phyloP scores from a whole-genome alignment of 2,797 vertebrate genomes.

The Spheniscus humboldti region DNA sequence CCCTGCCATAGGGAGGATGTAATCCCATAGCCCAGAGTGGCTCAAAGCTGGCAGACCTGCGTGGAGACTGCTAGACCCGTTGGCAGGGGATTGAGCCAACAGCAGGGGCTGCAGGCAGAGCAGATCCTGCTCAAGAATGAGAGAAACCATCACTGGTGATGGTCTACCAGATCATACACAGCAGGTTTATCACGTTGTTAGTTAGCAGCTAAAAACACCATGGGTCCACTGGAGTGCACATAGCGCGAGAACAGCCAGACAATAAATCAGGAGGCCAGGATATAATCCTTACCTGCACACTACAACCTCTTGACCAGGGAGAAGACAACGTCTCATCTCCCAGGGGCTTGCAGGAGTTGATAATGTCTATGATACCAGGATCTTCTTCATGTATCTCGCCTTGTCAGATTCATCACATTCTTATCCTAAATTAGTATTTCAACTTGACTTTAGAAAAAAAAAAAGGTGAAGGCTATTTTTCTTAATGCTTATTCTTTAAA shows the following conservation, averaged over 20 bases:
- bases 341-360: neutral
- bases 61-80: fast-evolving
- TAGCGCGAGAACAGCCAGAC: fast-evolving
- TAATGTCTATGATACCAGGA: neutral
- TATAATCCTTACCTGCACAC: neutral
- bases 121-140: neutral
- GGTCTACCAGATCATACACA: neutral
- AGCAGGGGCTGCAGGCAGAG: neutral
- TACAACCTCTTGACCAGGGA: neutral
- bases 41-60: neutral
- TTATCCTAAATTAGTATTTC: neutral
- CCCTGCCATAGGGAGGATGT: fast-evolving
- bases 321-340: neutral
- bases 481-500: neutral
- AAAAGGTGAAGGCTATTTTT: neutral
- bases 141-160: neutral
- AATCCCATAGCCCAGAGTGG: neutral
- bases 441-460: neutral
- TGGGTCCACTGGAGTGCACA: fast-evolving
- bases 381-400: no score
- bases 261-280: neutral
- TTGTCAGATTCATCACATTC: neutral
- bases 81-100: neutral
- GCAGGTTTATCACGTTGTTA: neutral
- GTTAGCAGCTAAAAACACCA: neutral